phyloP scores from a whole-genome alignment of 2,888 invertebrate genomes.

The Rugalucina vietnamica region DNA sequence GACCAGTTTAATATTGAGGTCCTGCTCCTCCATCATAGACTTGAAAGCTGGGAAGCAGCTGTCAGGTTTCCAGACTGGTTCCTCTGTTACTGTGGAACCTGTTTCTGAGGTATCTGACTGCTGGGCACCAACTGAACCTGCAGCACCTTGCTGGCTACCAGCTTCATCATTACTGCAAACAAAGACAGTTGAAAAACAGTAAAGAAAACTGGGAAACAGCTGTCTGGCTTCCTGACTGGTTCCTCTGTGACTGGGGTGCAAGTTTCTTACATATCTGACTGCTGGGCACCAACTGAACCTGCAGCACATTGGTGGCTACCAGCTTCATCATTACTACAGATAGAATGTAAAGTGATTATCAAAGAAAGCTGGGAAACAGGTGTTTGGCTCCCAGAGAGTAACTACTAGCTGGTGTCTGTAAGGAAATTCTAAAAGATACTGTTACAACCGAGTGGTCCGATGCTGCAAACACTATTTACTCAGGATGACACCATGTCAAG shows the following conservation, averaged over 20 bases:
- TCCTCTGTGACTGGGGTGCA: slow-evolving; percentile 27
- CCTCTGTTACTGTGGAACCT: slow-evolving; percentile 20
- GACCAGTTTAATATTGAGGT: slow-evolving; percentile 76
- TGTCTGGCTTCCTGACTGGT: slow-evolving; percentile 56
- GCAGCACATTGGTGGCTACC: slow-evolving; percentile 29
- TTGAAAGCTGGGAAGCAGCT: slow-evolving; percentile 61
- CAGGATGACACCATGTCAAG: too few relatives aligned
- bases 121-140: slow-evolving; percentile 23
- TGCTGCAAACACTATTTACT: too few relatives aligned
- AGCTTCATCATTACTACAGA: slow-evolving; percentile 42
- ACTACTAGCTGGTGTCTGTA: too few relatives aligned
- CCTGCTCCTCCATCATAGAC: slow-evolving; percentile 75
- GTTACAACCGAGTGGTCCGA: too few relatives aligned
- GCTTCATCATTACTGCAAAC: slow-evolving; percentile 40
- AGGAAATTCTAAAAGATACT: too few relatives aligned
- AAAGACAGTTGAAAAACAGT: too few relatives aligned
- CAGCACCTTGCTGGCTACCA: slow-evolving; percentile 29
- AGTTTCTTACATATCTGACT: slow-evolving; percentile 38
- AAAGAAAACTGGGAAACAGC: slow-evolving; percentile 60
- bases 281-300: slow-evolving; percentile 22
- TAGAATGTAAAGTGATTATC: too few relatives aligned
- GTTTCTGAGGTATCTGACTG: slow-evolving; percentile 37
- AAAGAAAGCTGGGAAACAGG: too few relatives aligned
- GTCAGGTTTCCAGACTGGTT: slow-evolving; percentile 56
- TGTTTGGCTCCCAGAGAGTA: too few relatives aligned